Percentiles rank a stretch among this genome's conserved stretches.
Evolutionary conservation across 2,888 invertebrate species (phyloP).

Genomic region (Galeruca laticollis): DNA sequence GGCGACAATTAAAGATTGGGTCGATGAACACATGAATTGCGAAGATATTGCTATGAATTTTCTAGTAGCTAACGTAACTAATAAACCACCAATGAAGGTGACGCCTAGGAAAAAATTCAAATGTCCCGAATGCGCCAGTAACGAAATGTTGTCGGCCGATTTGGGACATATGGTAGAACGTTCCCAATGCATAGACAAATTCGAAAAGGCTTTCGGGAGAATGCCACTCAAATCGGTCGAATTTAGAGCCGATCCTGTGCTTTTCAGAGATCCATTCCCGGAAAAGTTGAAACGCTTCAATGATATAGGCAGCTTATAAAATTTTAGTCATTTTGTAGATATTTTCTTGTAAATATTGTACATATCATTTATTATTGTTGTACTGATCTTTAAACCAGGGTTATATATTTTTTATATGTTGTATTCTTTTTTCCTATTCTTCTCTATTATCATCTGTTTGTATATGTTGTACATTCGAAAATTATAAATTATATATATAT

Average conservation of each 20-base stretch:
- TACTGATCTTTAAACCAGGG: conserved; percentile 52
- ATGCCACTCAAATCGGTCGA: conserved; percentile 92
- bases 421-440: conserved; percentile 44
- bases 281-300: conserved; percentile 90
- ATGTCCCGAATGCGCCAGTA: conserved; percentile 94
- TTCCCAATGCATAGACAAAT: conserved; percentile 87
- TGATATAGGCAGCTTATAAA: conserved; percentile 88
- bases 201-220: conserved; percentile 81
- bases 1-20: conserved; percentile 85
- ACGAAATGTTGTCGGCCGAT: conserved; percentile 94
- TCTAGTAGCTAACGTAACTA: conserved; percentile 91
- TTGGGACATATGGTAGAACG: conserved; percentile 93
- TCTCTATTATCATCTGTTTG: conserved; percentile 44
- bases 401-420: conserved; percentile 53
- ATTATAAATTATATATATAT: conserved; percentile 48
- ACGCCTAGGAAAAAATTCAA: conserved; percentile 97
- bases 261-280: conserved; percentile 88
- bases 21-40: conserved; percentile 96
- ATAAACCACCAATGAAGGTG: conserved; percentile 94
- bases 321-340: conserved; percentile 48
- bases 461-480: conserved; percentile 53
- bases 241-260: conserved; percentile 94
- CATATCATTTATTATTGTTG: conserved; percentile 48
- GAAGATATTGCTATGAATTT: conserved; percentile 99
- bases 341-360: conserved; percentile 50